These are phyloP conservation scores for Mesoclemmys tuberculata DNA, from an alignment of 2,113 vertebrate species.

Conservation along the genomic window DNA sequence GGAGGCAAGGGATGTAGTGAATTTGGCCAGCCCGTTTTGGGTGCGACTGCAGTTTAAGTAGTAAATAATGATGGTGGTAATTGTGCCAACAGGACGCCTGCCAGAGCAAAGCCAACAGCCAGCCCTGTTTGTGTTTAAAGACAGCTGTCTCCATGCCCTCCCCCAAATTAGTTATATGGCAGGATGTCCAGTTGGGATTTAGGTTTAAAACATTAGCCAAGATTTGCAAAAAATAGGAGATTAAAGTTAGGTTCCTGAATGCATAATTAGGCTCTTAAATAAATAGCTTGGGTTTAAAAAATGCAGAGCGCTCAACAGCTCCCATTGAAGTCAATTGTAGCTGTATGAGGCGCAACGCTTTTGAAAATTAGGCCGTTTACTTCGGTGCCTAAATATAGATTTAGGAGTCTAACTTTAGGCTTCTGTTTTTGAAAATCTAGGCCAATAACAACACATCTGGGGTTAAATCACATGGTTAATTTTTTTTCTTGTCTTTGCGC, in stretches of 20 bases:
- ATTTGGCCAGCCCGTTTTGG: not conserved
- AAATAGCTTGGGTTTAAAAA: slow-evolving; percentile 63
- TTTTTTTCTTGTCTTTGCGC: not conserved
- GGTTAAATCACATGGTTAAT: slow-evolving; percentile 53
- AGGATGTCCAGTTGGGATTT: not conserved
- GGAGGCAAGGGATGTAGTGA: not conserved
- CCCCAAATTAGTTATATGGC: slow-evolving; percentile 39
- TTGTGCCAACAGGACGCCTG: slow-evolving; percentile 59
- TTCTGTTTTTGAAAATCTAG: slow-evolving; percentile 44
- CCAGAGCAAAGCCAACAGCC: slow-evolving; percentile 32
- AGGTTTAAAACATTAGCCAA: slow-evolving; percentile 40
- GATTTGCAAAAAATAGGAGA: not conserved
- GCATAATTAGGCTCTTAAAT: slow-evolving; percentile 64
- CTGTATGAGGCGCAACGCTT: slow-evolving; percentile 34
- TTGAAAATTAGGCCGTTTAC: slow-evolving; percentile 22
- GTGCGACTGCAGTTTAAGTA: slow-evolving; percentile 41
- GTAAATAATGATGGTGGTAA: slow-evolving; percentile 61
- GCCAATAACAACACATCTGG: slow-evolving; percentile 45
- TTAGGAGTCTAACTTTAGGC: slow-evolving; percentile 65
- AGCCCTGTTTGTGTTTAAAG: slow-evolving; percentile 41
- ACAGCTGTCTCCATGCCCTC: not conserved
- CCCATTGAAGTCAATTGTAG: slow-evolving; percentile 54
- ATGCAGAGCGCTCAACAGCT: not conserved
- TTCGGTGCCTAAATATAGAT: slow-evolving; percentile 50
- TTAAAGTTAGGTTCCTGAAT: slow-evolving; percentile 26